Conservation (phyloP, 2,113 vertebrate species). For the Phylloscopus trochiloides region DNA sequence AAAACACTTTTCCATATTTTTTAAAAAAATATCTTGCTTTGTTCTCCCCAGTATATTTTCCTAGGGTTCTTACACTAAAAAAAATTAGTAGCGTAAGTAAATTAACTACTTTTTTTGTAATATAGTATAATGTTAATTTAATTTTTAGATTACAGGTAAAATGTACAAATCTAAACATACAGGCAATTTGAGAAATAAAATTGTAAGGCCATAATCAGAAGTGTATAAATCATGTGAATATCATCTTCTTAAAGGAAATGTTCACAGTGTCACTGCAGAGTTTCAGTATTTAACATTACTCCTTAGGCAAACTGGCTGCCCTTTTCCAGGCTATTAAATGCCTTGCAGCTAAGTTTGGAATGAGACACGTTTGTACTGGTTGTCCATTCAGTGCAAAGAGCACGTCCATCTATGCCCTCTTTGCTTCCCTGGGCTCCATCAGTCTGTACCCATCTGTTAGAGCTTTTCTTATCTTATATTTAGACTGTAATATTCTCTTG, state of each 20-base stretch:
- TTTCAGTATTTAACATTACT: neutral
- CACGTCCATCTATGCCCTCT: neutral
- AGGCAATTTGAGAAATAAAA: neutral
- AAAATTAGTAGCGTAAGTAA: neutral
- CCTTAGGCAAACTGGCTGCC: neutral
- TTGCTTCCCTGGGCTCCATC: neutral
- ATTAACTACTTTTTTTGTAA: neutral
- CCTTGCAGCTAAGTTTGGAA: neutral
- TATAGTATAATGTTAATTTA: neutral
- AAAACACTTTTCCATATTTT: neutral
- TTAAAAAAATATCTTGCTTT: neutral
- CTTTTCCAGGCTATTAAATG: neutral
- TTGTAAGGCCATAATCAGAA: neutral
- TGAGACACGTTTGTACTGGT: neutral
- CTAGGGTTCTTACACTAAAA: neutral
- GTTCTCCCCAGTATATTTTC: neutral
- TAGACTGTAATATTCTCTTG: neutral
- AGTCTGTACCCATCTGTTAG: neutral
- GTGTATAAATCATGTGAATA: neutral
- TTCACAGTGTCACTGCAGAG: neutral
- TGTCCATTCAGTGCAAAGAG: neutral
- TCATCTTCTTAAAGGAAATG: neutral
- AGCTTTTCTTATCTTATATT: neutral
- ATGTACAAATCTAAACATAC: neutral
- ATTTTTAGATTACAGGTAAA: neutral